These are phyloP conservation scores for Junco hyemalis DNA, from an alignment of 2,113 vertebrate species.

Conservation along the genomic window DNA sequence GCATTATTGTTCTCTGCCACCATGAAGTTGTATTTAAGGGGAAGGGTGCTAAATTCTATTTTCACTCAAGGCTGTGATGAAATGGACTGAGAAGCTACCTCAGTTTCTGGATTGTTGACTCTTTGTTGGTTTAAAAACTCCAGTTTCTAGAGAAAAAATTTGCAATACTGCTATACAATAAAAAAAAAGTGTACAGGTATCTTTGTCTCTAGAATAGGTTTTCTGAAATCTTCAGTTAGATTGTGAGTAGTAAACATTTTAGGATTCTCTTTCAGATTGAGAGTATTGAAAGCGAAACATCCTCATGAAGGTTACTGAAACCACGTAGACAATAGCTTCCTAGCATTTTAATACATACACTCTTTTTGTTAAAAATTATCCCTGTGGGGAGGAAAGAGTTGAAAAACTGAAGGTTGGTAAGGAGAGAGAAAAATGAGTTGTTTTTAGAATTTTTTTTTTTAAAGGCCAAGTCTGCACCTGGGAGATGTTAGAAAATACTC, in stretches of 20 bases:
- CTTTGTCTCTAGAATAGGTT: background rate
- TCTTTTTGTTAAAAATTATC: background rate
- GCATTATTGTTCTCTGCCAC: constrained; percentile 28
- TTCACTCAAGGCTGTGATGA: constrained; percentile 16
- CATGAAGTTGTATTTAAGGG: constrained; percentile 17
- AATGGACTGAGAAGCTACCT: background rate
- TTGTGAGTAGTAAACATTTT: background rate
- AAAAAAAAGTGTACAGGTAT: background rate
- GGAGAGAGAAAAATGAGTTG: background rate
- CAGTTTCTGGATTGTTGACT: background rate
- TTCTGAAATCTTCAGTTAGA: background rate
- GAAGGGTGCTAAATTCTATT: constrained; percentile 48
- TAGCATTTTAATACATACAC: background rate
- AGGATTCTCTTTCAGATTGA: background rate
- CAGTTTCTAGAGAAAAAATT: background rate
- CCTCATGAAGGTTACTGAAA: background rate
- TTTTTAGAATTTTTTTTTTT: background rate
- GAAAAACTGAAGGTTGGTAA: background rate
- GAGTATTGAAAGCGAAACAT: background rate
- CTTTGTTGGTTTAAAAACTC: background rate
- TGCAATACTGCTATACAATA: background rate
- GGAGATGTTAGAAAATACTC: background rate
- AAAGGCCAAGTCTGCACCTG: background rate
- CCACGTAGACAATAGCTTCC: background rate
- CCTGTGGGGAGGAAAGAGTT: background rate